A percentile compares a stretch with the other conserved stretches of the same genome.
Evolutionary conservation across 2,797 vertebrate genomes (phyloP).

Genomic region (Xerus rutilus): DNA sequence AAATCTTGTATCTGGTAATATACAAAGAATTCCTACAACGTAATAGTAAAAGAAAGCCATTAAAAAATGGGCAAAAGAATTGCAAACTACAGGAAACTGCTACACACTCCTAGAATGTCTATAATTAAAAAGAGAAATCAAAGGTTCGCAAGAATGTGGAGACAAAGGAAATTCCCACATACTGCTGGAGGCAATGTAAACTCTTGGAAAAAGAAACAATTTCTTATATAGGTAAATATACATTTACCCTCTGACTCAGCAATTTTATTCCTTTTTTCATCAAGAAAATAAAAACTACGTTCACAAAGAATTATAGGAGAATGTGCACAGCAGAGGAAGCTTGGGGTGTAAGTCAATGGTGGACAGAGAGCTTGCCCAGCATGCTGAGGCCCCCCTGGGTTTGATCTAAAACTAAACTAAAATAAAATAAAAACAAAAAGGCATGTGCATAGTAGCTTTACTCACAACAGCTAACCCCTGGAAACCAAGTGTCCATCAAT

Average conservation of each 20-base stretch:
- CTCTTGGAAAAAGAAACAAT: not conserved
- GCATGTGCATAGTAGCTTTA: not conserved
- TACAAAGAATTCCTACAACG: not conserved
- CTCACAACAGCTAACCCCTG: conserved; percentile 23
- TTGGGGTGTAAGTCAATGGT: not conserved
- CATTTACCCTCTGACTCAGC: not conserved
- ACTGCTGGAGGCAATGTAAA: not conserved
- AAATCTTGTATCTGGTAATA: not conserved
- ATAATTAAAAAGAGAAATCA: conserved; percentile 19
- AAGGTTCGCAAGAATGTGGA: not conserved
- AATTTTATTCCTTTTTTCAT: not conserved
- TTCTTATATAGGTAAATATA: conserved; percentile 42
- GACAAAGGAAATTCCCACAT: not conserved
- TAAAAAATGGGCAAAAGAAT: not conserved
- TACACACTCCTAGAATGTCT: not conserved
- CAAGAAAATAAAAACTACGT: conserved; percentile 37
- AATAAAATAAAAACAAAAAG: not conserved
- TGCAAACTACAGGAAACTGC: not conserved
- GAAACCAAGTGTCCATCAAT: conserved; percentile 23
- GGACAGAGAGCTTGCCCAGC: not conserved
- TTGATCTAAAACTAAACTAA: not conserved
- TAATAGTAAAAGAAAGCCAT: not conserved
- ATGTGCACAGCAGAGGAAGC: not conserved
- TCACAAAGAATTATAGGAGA: not conserved
- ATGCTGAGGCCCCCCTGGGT: not conserved